These are phyloP conservation scores for Ondatra zibethicus DNA, from an alignment of 2,113 vertebrate species.

Conservation along the genomic window DNA sequence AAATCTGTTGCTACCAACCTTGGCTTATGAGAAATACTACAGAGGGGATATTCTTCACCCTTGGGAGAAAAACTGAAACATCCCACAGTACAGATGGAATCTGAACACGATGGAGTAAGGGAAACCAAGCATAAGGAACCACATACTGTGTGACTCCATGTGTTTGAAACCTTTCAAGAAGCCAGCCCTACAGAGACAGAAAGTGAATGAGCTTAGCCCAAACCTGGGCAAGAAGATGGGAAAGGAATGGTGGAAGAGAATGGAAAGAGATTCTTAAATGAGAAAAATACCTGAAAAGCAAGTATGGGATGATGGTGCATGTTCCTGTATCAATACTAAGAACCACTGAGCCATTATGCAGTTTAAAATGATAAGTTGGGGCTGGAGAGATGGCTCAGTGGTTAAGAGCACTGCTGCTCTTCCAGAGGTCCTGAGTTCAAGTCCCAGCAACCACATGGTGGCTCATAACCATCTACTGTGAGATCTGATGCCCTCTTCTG, in stretches of 20 bases:
- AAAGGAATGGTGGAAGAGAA: not conserved
- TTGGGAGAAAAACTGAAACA: not conserved
- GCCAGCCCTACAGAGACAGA: not conserved
- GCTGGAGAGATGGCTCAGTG: not conserved
- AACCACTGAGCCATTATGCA: not conserved
- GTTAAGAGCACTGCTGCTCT: not conserved
- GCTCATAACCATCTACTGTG: too few species aligned
- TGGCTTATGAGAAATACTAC: not conserved
- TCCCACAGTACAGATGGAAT: not conserved
- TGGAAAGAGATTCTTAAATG: not conserved
- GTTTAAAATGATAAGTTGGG: not conserved
- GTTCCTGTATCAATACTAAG: not conserved
- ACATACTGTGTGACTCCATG: not conserved
- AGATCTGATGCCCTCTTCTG: too few species aligned
- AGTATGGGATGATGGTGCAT: not conserved
- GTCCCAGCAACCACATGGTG: too few species aligned
- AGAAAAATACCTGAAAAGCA: not conserved
- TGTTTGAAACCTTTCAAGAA: not conserved
- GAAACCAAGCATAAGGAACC: not conserved
- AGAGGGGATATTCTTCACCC: not conserved
- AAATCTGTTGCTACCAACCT: not conserved
- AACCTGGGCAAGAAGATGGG: not conserved
- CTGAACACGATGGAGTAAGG: not conserved
- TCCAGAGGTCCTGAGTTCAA: too few species aligned
- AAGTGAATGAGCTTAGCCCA: not conserved